phyloP scores from a whole-genome alignment of 2,113 vertebrate genomes.

The Pluvialis apricaria region DNA sequence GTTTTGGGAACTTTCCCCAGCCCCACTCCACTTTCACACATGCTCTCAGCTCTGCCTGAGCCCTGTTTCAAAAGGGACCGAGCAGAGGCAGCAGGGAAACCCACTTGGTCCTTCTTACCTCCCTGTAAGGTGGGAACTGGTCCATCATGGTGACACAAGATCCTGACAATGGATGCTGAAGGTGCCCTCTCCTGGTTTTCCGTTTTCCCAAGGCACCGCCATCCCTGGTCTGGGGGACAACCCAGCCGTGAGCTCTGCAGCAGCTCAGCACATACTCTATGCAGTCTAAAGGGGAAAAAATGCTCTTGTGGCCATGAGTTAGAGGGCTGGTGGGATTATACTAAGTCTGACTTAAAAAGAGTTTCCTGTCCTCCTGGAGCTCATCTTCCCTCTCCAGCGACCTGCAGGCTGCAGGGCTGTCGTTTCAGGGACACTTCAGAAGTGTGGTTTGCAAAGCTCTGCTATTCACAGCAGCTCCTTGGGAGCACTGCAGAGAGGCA shows the following conservation, averaged over 20 bases:
- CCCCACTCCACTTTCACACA: rapidly evolving
- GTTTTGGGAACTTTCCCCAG: not conserved
- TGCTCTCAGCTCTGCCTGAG: not conserved
- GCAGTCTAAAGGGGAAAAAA: not conserved
- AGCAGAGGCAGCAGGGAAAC: not conserved
- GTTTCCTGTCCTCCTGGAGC: not conserved
- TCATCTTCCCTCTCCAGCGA: not conserved
- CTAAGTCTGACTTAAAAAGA: not conserved
- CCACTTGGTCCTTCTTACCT: not conserved
- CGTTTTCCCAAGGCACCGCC: not conserved
- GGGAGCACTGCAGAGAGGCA: not conserved
- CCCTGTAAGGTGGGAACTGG: not conserved
- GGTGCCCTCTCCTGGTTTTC: not conserved
- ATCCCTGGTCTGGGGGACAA: not conserved
- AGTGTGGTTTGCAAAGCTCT: not conserved
- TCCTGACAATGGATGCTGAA: not conserved
- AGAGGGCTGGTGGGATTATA: not conserved
- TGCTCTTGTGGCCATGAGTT: not conserved
- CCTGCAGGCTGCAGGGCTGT: not conserved
- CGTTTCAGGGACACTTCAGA: not conserved
- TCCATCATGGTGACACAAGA: not conserved
- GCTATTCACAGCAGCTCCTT: not conserved
- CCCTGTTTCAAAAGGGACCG: not conserved
- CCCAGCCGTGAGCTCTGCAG: not conserved
- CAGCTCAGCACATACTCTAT: not conserved